Conservation (phyloP, 2,888 invertebrate genomes). For the Leptinotarsa juncta region DNA sequence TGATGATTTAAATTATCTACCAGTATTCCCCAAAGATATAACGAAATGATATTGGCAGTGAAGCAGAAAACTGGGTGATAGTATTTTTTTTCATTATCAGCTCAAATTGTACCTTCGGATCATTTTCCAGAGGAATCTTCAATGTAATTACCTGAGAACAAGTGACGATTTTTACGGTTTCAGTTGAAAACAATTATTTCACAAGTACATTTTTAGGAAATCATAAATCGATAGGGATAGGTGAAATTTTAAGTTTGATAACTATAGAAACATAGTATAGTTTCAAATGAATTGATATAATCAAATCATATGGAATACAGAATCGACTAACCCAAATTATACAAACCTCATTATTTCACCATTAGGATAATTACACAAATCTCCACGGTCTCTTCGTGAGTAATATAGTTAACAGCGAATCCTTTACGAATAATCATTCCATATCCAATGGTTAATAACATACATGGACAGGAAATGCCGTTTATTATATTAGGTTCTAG, state of each 20-base stretch:
- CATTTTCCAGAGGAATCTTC: too few species aligned
- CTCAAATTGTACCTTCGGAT: too few species aligned
- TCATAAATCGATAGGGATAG: neutral
- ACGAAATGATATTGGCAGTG: too few species aligned
- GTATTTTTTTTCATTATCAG: too few species aligned
- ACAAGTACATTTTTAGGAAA: neutral
- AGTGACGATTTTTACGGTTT: too few species aligned
- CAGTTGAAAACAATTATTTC: neutral
- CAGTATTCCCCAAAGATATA: too few species aligned
- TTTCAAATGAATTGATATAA: neutral
- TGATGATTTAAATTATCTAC: too few species aligned
- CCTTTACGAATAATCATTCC: neutral
- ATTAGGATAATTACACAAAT: slow-evolving; percentile 12
- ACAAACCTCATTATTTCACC: slow-evolving; percentile 6
- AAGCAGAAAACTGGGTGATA: too few species aligned
- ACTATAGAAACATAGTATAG: neutral
- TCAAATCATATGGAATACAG: slow-evolving; percentile 5
- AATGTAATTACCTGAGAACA: too few species aligned
- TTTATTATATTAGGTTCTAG: neutral
- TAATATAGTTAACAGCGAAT: neutral
- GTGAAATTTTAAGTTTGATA: neutral
- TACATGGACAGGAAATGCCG: neutral
- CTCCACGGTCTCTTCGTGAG: neutral
- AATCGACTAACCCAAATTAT: slow-evolving; percentile 2
- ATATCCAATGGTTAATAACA: neutral